phyloP scores from a whole-genome alignment of 2,888 invertebrate species.

The Carabus problematicus region DNA sequence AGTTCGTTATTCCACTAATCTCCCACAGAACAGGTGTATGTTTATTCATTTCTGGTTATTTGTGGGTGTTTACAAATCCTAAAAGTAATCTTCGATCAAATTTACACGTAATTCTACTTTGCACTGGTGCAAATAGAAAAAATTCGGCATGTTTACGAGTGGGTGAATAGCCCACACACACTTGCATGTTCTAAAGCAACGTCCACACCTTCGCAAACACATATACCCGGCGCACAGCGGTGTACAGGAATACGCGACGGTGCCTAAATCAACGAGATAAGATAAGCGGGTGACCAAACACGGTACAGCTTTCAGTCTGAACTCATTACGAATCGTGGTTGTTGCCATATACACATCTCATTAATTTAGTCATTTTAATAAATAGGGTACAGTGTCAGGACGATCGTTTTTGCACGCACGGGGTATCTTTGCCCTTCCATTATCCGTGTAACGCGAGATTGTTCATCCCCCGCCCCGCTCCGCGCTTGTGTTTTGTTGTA shows the following conservation, averaged over 20 bases:
- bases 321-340: slow-evolving; percentile 7
- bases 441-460: neutral
- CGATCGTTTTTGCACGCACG: neutral
- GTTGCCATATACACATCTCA: neutral
- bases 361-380: slow-evolving; percentile 15
- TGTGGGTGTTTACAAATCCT: too few relatives aligned
- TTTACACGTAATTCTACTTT: too few relatives aligned
- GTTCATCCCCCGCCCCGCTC: neutral
- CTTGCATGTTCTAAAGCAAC: too few relatives aligned
- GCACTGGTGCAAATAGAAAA: too few relatives aligned
- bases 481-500: slow-evolving; percentile 10
- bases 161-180: too few relatives aligned
- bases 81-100: too few relatives aligned
- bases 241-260: neutral
- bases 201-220: too few relatives aligned
- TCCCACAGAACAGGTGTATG: too few relatives aligned
- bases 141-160: too few relatives aligned
- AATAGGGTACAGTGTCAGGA: slow-evolving; percentile 12
- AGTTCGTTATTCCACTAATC: too few relatives aligned
- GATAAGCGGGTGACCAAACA: slow-evolving; percentile 20
- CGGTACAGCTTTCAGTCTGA: slow-evolving; percentile 22
- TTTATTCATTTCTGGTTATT: too few relatives aligned
- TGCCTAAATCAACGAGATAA: slow-evolving; percentile 30
- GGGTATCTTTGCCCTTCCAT: neutral
- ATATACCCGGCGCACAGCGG: too few relatives aligned